Evolutionary conservation across 2,888 invertebrate species (phyloP).

Genomic region (Punctoribates punctum): DNA sequence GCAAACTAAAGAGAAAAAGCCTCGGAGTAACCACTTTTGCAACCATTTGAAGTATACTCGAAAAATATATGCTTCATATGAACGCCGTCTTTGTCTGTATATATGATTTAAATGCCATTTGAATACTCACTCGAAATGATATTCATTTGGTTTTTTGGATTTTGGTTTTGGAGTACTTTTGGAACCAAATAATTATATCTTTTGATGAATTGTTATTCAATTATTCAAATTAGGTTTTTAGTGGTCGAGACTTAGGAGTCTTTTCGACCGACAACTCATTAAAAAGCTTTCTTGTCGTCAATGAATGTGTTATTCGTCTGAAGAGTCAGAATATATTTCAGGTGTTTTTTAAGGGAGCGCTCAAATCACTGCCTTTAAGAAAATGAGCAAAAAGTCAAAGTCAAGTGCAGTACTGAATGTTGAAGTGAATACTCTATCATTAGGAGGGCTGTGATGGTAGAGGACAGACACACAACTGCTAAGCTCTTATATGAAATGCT

Average conservation of each 20-base stretch:
- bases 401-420: constrained; percentile 35
- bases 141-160: neutral
- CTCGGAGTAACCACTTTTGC: too few relatives aligned
- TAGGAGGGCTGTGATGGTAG: constrained; percentile 14
- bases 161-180: neutral
- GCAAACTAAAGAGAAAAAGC: too few relatives aligned
- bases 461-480: constrained; percentile 1
- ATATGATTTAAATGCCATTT: constrained; percentile 6
- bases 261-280: neutral
- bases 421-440: constrained; percentile 29
- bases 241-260: constrained; percentile 14
- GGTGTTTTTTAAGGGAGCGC: neutral
- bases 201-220: constrained; percentile 31
- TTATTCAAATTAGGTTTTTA: constrained; percentile 24
- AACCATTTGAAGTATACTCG: too few relatives aligned
- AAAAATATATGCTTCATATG: too few relatives aligned
- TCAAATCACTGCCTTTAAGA: constrained; percentile 31
- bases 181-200: constrained; percentile 19
- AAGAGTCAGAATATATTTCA: neutral
- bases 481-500: constrained; percentile 26
- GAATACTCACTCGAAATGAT: neutral
- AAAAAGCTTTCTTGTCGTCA: neutral
- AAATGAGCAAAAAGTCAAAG: constrained; percentile 30
- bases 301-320: neutral
- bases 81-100: too few relatives aligned